A percentile compares a stretch with the other conserved stretches of the same genome.
These are phyloP conservation scores for Lophura swinhoii DNA, from an alignment of 2,797 vertebrate species.

Conservation along the genomic window DNA sequence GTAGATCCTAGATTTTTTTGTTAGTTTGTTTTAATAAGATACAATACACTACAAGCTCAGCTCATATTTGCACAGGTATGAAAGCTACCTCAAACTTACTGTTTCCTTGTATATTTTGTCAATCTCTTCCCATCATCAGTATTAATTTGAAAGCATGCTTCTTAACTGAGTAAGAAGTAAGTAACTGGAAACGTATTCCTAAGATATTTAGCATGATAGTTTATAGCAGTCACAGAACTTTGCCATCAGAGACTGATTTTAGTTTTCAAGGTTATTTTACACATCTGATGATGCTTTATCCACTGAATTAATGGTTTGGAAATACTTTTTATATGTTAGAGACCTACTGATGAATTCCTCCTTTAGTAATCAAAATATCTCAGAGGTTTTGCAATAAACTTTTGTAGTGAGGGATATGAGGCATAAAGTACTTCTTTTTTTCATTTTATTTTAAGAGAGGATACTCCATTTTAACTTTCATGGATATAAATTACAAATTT, in stretches of 20 bases:
- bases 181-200: not conserved
- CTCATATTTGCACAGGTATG: not conserved
- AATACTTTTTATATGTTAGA: not conserved
- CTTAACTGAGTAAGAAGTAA: not conserved
- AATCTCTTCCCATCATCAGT: not conserved
- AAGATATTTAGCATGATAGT: not conserved
- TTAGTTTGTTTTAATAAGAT: not conserved
- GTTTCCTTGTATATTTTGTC: not conserved
- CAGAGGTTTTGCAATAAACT: not conserved
- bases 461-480: not conserved
- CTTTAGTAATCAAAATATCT: not conserved
- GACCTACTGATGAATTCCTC: not conserved
- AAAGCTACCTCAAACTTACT: not conserved
- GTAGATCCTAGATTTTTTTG: not conserved
- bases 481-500: not conserved
- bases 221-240: not conserved
- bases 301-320: not conserved
- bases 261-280: slow-evolving; percentile 23
- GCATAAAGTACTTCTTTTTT: not conserved
- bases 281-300: not conserved
- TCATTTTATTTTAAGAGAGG: not conserved
- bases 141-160: not conserved
- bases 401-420: not conserved
- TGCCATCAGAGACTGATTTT: not conserved
- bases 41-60: not conserved